Conservation (phyloP, 2,797 vertebrate species). For the Pangasius larnaudii region DNA sequence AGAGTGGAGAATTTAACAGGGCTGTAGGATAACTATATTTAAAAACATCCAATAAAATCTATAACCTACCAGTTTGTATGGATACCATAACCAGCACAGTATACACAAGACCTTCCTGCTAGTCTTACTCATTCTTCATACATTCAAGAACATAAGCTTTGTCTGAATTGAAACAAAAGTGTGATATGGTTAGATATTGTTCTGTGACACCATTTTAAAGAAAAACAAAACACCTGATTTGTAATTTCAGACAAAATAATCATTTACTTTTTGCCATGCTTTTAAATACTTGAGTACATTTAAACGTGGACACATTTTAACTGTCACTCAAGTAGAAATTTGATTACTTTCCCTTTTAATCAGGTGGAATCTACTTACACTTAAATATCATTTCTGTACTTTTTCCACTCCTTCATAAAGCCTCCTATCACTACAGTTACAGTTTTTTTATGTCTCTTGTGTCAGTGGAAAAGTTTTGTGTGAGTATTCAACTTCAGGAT, state of each 20-base stretch:
- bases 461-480: neutral
- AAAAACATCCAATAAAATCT: neutral
- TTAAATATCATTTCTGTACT: neutral
- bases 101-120: neutral
- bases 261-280: neutral
- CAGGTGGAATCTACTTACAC: neutral
- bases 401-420: neutral
- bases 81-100: neutral
- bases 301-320: neutral
- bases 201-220: neutral
- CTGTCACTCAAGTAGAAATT: neutral
- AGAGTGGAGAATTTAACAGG: too few species aligned
- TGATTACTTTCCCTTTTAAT: neutral
- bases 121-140: neutral
- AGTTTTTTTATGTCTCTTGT: neutral
- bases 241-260: neutral
- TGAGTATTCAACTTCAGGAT: neutral
- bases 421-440: neutral
- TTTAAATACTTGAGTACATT: neutral
- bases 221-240: too few species aligned
- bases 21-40: neutral
- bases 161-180: neutral
- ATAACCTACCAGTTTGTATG: neutral
- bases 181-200: neutral
- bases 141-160: neutral